These are phyloP conservation scores for Dasypolia templi DNA, from an alignment of 2,888 invertebrate genomes.

Conservation along the genomic window DNA sequence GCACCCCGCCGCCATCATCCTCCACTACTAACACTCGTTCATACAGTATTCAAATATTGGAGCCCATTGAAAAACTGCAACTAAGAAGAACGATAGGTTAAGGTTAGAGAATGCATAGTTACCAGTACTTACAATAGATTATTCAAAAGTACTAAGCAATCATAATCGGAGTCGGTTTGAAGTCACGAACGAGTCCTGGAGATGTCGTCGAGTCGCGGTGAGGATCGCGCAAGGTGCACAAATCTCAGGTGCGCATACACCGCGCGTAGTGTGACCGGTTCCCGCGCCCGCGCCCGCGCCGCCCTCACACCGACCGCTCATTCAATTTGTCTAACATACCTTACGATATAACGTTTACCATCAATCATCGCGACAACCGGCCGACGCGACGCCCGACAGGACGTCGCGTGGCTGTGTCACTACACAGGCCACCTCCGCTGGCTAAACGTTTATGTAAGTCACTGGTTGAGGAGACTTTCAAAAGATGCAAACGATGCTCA, in stretches of 20 bases:
- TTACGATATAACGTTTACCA: slow-evolving; percentile 64
- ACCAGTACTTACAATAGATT: background rate
- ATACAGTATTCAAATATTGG: background rate
- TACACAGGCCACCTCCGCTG: background rate
- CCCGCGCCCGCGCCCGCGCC: slow-evolving; percentile 44
- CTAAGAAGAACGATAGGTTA: background rate
- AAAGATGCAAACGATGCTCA: background rate
- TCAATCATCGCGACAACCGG: slow-evolving; percentile 61
- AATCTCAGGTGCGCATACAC: slow-evolving; percentile 38
- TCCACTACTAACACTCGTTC: slow-evolving; percentile 4
- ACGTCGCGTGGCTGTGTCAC: background rate
- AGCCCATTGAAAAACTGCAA: background rate
- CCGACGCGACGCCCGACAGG: background rate
- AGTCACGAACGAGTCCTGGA: background rate
- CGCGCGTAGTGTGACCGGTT: slow-evolving; percentile 67
- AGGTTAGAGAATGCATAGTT: background rate
- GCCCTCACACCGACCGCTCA: slow-evolving; percentile 66
- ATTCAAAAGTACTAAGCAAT: background rate
- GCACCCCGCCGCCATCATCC: slow-evolving; percentile 28
- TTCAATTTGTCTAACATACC: slow-evolving; percentile 78
- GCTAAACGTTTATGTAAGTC: too few species aligned
- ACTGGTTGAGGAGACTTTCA: background rate
- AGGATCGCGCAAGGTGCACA: slow-evolving; percentile 32
- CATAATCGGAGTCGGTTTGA: background rate
- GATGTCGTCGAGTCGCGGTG: background rate